Percentiles rank a stretch among this genome's conserved stretches.
Conservation (phyloP, 1,140 invertebrate genomes). For the Trichonephila clavipes region DNA sequence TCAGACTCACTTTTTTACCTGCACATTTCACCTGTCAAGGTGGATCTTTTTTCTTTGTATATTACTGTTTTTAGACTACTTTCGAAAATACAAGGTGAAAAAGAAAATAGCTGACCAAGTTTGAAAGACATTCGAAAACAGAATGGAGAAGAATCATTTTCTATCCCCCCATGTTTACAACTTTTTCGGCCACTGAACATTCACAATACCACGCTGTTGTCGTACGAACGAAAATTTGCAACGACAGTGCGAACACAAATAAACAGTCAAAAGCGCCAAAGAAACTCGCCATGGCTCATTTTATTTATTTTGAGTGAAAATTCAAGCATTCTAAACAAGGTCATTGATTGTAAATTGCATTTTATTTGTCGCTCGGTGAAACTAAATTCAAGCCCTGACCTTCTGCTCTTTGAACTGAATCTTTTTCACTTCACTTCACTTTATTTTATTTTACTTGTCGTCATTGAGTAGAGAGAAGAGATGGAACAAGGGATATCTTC, state of each 20-base stretch:
- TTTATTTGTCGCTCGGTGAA: neutral
- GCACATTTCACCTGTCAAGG: neutral
- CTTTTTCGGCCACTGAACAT: neutral
- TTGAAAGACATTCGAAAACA: neutral
- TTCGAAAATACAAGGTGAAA: neutral
- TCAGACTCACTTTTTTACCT: neutral
- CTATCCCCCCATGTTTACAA: neutral
- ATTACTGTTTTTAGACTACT: neutral
- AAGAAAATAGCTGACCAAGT: neutral
- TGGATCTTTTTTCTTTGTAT: neutral
- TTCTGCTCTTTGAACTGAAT: neutral
- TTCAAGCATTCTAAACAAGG: neutral
- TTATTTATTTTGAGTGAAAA: slow-evolving; percentile 9
- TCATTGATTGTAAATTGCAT: neutral
- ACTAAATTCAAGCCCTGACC: neutral
- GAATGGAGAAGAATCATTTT: neutral
- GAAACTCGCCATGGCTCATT: neutral
- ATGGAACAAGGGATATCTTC: neutral
- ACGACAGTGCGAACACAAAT: neutral
- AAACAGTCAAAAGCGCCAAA: neutral
- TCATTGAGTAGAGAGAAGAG: neutral
- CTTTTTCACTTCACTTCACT: neutral
- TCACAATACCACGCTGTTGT: neutral
- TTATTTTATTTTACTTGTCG: neutral
- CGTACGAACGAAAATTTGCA: neutral